Evolutionary conservation across 2,797 vertebrate species (phyloP), one percentile per base, ranked within the genome.

Genomic region (Mormyrus hasselquistii): DNA sequence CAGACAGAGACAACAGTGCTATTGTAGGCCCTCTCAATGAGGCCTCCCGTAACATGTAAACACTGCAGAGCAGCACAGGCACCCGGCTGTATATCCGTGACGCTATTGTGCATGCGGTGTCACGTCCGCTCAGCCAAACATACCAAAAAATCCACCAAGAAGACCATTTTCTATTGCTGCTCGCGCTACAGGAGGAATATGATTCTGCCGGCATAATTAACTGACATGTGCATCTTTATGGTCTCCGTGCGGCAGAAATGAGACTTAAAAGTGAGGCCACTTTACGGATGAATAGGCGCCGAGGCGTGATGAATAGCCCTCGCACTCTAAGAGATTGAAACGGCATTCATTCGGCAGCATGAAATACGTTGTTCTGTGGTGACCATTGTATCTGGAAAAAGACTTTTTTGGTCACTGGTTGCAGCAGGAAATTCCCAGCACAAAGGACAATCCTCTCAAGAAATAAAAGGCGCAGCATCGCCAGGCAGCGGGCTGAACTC

Each of bases 1-100:
- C 83, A 19, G 44, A 50, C 83, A 85, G 83, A 86, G 47, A 55
- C 83, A 86, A 86, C 83, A 52, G 83, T 16, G 50, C 50, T 34
- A 52, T 52, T 86, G 83, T 86, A 53, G 47, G 2, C 22, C 9
- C 0, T 50, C n/a, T 86, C 47, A 25, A 34, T 86, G 83, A 52
- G 49, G 73, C 41, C 73, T 41, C 41, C 73, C 38, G 73, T 79
- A n/a, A 79, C 73, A 79, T 79, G 34, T 79, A 79, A 41, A 79
- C 73, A 79, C 14, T 7, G 5, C 73, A 44, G 38, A 19, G 34
- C 38, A 41, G 38, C 38, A 76, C 4, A 76, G 38, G 38, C 38
- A 1, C 4, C 12, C 25, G 10, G 2, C 22, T 44, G 16, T 44
- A 7, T 47, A 19, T 47, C 73, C 8, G 38, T 79, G 34, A 47